A percentile compares a stretch with the other conserved stretches of the same genome.
phyloP scores from a whole-genome alignment of 2,113 vertebrate genomes.

The Athene cunicularia region DNA sequence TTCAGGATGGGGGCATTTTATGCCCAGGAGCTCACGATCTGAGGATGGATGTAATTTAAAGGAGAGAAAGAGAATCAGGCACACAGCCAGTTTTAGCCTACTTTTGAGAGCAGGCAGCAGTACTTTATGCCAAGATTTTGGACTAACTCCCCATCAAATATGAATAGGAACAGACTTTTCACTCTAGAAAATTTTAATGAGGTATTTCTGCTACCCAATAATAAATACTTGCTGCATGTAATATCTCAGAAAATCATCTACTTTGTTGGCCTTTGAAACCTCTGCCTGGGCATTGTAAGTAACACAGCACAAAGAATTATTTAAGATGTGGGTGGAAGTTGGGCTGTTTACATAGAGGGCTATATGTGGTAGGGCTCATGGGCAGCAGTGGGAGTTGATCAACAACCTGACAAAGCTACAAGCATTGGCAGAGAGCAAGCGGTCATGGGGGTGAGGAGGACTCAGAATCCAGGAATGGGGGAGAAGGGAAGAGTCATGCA shows the following conservation, averaged over 20 bases:
- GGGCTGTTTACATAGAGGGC: background rate
- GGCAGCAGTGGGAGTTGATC: background rate
- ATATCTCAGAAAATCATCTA: background rate
- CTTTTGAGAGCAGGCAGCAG: background rate
- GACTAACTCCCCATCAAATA: background rate
- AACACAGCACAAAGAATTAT: background rate
- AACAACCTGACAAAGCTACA: background rate
- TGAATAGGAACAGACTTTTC: background rate
- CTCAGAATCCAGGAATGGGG: fast-evolving
- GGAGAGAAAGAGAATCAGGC: background rate
- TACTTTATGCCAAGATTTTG: background rate
- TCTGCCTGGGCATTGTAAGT: background rate
- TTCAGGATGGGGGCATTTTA: background rate
- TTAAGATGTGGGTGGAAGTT: background rate
- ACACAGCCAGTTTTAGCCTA: background rate
- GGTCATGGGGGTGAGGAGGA: background rate
- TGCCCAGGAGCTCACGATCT: background rate
- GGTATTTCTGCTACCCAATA: background rate
- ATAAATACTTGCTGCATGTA: background rate
- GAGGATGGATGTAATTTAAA: background rate
- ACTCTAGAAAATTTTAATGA: background rate
- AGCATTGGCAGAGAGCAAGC: background rate
- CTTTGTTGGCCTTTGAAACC: background rate
- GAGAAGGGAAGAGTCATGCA: background rate
- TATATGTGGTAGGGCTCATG: background rate